Conservation (phyloP, 1,140 invertebrate species). For the Pectinophora gossypiella region DNA sequence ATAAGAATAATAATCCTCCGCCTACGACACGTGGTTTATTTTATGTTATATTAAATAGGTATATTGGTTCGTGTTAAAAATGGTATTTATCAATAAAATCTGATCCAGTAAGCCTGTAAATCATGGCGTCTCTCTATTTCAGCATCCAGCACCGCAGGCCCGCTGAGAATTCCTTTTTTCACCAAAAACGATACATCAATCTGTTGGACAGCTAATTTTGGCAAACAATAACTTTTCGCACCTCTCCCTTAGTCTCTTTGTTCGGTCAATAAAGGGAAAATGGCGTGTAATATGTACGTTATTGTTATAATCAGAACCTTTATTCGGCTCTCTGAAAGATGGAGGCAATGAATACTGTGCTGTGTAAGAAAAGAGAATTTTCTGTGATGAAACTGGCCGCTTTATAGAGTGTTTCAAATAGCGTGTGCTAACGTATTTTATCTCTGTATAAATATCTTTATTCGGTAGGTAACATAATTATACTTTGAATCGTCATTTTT, state of each 20-base stretch:
- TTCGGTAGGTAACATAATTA: too few species aligned
- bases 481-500: too few species aligned
- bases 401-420: too few species aligned
- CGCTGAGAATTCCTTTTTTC: conserved; percentile 13
- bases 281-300: conserved; percentile 16
- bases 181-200: conserved; percentile 39
- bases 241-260: conserved; percentile 23
- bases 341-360: not conserved
- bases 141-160: not conserved
- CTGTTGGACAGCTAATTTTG: conserved; percentile 43
- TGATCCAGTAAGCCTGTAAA: not conserved
- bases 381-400: too few species aligned
- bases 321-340: not conserved
- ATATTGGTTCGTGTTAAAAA: not conserved
- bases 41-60: too few species aligned
- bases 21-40: too few species aligned
- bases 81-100: not conserved
- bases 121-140: not conserved
- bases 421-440: too few species aligned
- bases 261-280: conserved; percentile 20
- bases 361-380: too few species aligned
- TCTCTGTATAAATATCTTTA: too few species aligned
- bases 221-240: conserved; percentile 42
- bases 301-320: not conserved
- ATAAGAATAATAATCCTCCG: too few species aligned